A percentile compares a stretch with the other conserved stretches of the same genome.
phyloP scores from a whole-genome alignment of 2,113 vertebrate genomes.

The Hyla sarda region DNA sequence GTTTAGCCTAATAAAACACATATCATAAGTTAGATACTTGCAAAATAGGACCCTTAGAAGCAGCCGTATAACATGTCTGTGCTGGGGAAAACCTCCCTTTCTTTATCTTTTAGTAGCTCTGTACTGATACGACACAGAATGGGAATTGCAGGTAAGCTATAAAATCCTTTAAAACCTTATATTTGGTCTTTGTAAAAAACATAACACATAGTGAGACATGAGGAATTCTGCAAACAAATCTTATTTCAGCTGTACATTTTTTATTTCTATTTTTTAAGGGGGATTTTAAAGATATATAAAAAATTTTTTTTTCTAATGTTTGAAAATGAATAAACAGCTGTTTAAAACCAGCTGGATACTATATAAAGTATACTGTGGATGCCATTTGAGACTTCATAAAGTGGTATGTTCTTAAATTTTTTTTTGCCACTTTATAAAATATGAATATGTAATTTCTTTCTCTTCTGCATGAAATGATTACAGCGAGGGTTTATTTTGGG shows the following conservation, averaged over 20 bases:
- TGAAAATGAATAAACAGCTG: not conserved
- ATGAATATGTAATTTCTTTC: not conserved
- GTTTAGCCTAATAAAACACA: conserved; percentile 2
- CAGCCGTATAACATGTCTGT: not conserved
- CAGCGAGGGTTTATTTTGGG: not conserved
- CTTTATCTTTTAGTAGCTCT: not conserved
- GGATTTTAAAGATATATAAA: no score
- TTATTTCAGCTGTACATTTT: not conserved
- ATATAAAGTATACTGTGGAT: not conserved
- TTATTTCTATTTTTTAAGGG: not conserved
- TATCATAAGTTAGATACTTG: not conserved
- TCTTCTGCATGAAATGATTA: not conserved
- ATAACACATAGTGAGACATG: not conserved
- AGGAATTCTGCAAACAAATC: not conserved
- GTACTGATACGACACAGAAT: not conserved
- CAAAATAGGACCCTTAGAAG: conserved; percentile 14
- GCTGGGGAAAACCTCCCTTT: not conserved
- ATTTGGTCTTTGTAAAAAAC: not conserved
- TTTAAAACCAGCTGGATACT: not conserved
- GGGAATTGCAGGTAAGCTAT: conserved; percentile 1
- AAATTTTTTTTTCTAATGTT: no score
- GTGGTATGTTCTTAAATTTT: not conserved
- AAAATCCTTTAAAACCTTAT: not conserved
- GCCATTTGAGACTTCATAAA: not conserved
- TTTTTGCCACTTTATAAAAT: conserved; percentile 23